Percentiles rank a stretch among this genome's conserved stretches.
These are phyloP conservation scores for Sturnus vulgaris DNA, from an alignment of 2,113 vertebrate genomes.

Conservation along the genomic window DNA sequence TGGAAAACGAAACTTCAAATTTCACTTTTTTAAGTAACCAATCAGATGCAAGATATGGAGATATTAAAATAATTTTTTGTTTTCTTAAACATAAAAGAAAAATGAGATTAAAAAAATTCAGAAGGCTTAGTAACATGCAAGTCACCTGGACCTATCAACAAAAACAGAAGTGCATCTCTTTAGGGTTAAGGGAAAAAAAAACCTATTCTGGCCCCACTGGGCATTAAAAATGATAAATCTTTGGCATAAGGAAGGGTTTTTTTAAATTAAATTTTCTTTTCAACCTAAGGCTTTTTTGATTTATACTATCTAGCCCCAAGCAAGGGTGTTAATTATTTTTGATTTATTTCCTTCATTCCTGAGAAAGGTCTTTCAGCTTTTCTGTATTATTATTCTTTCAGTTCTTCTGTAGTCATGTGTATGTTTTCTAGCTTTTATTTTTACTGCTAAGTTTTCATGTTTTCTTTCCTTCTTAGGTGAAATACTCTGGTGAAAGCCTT, in stretches of 20 bases:
- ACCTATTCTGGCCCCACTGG: neutral
- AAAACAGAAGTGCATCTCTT: neutral
- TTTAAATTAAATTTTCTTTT: conserved; percentile 66
- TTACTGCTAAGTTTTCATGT: neutral
- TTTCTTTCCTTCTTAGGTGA: neutral
- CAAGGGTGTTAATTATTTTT: conserved; percentile 67
- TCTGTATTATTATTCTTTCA: conserved; percentile 43
- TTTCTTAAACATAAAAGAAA: neutral
- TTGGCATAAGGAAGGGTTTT: conserved; percentile 17
- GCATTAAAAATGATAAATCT: conserved; percentile 61
- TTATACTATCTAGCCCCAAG: conserved; percentile 62
- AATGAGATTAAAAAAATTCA: neutral
- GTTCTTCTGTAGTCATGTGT: conserved; percentile 2
- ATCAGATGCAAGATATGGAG: neutral
- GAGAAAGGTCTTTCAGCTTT: conserved; percentile 38
- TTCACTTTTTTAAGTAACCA: neutral
- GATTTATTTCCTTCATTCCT: conserved; percentile 67
- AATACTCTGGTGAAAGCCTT: neutral
- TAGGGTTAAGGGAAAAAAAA: neutral
- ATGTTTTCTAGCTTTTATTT: conserved; percentile 1
- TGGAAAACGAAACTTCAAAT: neutral
- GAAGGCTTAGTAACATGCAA: neutral
- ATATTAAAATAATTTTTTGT: neutral
- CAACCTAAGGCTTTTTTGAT: conserved; percentile 56
- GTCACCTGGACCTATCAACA: neutral